Evolutionary conservation across 2,888 invertebrate genomes (phyloP).

Genomic region (Cosmia pyralina): DNA sequence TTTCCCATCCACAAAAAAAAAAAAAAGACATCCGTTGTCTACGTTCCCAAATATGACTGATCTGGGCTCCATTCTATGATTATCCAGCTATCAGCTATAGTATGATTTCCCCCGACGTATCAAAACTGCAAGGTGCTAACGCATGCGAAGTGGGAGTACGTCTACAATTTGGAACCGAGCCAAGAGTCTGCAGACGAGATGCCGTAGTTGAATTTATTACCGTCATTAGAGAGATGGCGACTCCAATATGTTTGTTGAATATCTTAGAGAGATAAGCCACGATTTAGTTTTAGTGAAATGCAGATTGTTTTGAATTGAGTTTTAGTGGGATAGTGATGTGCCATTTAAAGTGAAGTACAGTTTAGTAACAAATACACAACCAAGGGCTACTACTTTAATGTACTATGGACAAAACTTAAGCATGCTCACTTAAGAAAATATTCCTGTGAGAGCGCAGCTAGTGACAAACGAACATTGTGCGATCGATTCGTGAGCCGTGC

Average conservation of each 20-base stretch:
- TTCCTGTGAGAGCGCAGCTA: too few species aligned
- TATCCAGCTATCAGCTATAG: not conserved
- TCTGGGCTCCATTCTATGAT: not conserved
- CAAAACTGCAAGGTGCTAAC: slow-evolving; percentile 43
- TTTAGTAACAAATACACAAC: not conserved
- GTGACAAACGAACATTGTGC: too few species aligned
- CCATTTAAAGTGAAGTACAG: not conserved
- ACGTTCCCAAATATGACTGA: not conserved
- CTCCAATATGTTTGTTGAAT: slow-evolving; percentile 45
- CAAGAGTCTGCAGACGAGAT: slow-evolving; percentile 44
- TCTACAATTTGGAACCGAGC: slow-evolving; percentile 56
- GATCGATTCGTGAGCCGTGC: too few species aligned
- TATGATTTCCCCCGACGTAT: slow-evolving; percentile 25
- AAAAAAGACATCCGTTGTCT: too few species aligned
- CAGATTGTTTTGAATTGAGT: slow-evolving; percentile 34
- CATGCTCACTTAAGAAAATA: too few species aligned
- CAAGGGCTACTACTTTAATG: not conserved
- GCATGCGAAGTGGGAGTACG: slow-evolving; percentile 42
- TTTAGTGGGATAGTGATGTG: not conserved
- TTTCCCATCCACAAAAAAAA: too few species aligned
- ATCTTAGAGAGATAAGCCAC: slow-evolving; percentile 36
- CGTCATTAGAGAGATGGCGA: slow-evolving; percentile 41
- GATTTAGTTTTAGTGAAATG: slow-evolving; percentile 24
- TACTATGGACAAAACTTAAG: too few species aligned
- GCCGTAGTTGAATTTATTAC: slow-evolving; percentile 59